These are phyloP conservation scores for Uria aalge DNA, from an alignment of 2,113 vertebrate species.

Conservation along the genomic window DNA sequence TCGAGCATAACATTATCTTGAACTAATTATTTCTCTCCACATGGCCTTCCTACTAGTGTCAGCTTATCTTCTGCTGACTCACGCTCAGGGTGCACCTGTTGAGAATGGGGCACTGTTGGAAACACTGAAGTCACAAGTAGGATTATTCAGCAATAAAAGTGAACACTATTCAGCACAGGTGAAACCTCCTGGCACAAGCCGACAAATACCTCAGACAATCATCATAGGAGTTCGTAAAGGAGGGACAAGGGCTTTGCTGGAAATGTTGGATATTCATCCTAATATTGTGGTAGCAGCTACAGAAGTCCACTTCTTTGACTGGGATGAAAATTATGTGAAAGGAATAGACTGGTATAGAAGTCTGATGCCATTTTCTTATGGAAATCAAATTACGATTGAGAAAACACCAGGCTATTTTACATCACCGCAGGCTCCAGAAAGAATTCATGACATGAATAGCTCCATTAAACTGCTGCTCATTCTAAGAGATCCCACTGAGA, in stretches of 20 bases:
- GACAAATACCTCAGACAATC: conserved; percentile 86
- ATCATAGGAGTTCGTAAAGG: conserved; percentile 94
- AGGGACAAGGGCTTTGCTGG: conserved; percentile 88
- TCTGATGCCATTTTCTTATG: conserved; percentile 90
- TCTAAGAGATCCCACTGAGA: conserved; percentile 87
- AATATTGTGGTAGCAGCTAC: conserved; percentile 90
- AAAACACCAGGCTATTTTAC: conserved; percentile 96
- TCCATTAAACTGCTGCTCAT: conserved; percentile 91
- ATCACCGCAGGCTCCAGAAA: conserved; percentile 84
- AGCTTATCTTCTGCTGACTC: conserved; percentile 81
- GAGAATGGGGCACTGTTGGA: conserved; percentile 70
- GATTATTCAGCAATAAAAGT: conserved; percentile 74
- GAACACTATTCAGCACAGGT: conserved; percentile 68
- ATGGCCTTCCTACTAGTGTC: conserved; percentile 85
- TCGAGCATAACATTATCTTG: conserved; percentile 31
- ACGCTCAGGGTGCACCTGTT: conserved; percentile 71
- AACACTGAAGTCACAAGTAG: conserved; percentile 65
- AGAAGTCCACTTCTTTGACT: conserved; percentile 94
- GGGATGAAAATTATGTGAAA: conserved; percentile 92
- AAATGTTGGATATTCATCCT: conserved; percentile 93
- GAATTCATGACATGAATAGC: conserved; percentile 90
- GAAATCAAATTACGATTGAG: conserved; percentile 91
- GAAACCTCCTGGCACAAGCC: conserved; percentile 82
- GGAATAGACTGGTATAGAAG: conserved; percentile 90
- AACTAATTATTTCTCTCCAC: conserved; percentile 67